A percentile compares a stretch with the other conserved stretches of the same genome.
These are phyloP conservation scores for Agriopis aurantiaria DNA, from an alignment of 2,888 invertebrate genomes.

Conservation along the genomic window DNA sequence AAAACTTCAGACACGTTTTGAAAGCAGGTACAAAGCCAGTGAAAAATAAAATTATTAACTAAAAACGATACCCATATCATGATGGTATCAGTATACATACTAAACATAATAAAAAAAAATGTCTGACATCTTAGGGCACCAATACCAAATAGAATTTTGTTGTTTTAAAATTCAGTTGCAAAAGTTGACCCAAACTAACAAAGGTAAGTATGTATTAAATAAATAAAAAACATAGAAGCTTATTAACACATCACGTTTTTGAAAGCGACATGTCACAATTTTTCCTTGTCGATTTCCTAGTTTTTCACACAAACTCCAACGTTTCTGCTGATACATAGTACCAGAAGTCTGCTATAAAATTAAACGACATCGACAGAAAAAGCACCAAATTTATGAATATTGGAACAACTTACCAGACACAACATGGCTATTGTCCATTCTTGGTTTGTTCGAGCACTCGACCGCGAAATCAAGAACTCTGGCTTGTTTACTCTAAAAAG, in stretches of 20 bases:
- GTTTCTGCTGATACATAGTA: slow-evolving; percentile 25
- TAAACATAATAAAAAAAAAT: no score
- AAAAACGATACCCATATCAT: no score
- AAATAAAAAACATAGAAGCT: background rate
- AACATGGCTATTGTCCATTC: slow-evolving; percentile 52
- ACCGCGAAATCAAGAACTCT: slow-evolving; percentile 59
- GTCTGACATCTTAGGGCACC: no score
- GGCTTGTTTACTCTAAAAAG: slow-evolving; percentile 23
- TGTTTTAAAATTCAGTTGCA: no score
- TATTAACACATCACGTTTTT: background rate
- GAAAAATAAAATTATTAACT: no score
- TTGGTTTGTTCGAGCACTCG: slow-evolving; percentile 54
- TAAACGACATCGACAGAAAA: slow-evolving; percentile 48
- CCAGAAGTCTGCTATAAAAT: slow-evolving; percentile 37
- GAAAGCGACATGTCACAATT: background rate
- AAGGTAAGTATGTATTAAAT: no score
- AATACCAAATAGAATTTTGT: no score
- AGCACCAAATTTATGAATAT: slow-evolving; percentile 59
- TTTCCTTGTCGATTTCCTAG: slow-evolving; percentile 10
- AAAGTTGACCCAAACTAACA: no score
- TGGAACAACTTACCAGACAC: slow-evolving; percentile 47
- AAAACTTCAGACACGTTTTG: no score
- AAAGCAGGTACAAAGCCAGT: no score
- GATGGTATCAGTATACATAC: no score
- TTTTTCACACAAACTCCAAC: slow-evolving; percentile 4